Base-by-base conservation (phyloP, 2,113 vertebrate species). In the Xenopus laevis region DNA sequence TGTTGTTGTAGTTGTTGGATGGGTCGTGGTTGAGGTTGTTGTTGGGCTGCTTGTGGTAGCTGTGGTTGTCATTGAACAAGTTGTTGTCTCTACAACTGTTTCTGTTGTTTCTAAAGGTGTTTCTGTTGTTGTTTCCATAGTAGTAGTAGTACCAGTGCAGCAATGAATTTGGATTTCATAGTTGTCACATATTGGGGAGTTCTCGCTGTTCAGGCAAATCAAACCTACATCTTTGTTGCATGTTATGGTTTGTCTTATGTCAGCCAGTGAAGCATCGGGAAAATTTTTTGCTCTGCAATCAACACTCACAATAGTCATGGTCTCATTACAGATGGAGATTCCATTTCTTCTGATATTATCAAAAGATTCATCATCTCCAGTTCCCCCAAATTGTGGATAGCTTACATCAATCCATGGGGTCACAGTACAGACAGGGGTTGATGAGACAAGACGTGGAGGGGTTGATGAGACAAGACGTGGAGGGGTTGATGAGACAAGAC, bases 271-370 rank as follows among this genome's bases (percentile, higher is more conserved):
- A 27, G 67, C 77, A 1, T 78, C 10, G 0, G 90, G 89, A 13
- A 78, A 82, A 0, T 79, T 79, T 50, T 88, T 81, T 0, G 87
- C 87, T 45, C 85, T 86, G 68, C 91, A 92, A 1, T 91, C 30
- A 4, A 40, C 33, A 40, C 33, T 40, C 33, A 40, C 33, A 71
- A 91, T 74, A 4, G 47, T 81, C 13, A 23, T 58, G 0, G 90
- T 90, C 2, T 10, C 13, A 12, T 10, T 52, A 75, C 91, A 93
- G 1, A 92, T 17, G 13, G 5, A 60, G 70, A 87, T 79, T 10
- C 91, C 91, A 0, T 89, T 81, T 0, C 78, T 79, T 21, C 71
- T 86, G 59, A 93, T 86, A 52, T 91, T 84, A 16, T 86, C 74
- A 50, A 13, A 50, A 13, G 47, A 13, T 50, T 50, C 47, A 50